Conservation (phyloP, 2,888 invertebrate genomes). For the Cephus runcator region DNA sequence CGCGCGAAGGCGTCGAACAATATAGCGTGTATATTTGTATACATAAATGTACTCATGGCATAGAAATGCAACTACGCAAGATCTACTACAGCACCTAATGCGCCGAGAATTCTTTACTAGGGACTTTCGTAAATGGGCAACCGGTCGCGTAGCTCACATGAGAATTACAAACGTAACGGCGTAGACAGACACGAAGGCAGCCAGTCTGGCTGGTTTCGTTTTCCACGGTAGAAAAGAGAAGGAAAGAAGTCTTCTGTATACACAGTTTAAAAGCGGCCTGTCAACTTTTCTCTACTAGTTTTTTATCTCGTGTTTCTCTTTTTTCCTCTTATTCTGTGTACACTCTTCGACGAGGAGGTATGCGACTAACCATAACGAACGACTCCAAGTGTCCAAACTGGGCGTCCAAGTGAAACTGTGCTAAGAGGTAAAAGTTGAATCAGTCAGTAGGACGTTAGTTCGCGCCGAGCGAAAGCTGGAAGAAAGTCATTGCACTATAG, state of each 20-base stretch:
- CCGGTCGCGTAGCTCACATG: neutral
- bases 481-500: constrained; percentile 50
- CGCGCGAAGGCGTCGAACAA: neutral
- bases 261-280: neutral
- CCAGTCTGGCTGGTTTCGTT: neutral
- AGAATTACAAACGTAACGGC: neutral
- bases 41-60: neutral
- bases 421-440: constrained; percentile 63
- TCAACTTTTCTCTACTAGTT: neutral
- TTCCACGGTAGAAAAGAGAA: neutral
- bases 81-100: neutral
- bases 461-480: constrained; percentile 50
- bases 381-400: constrained; percentile 18
- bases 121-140: neutral
- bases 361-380: neutral
- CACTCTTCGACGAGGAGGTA: neutral
- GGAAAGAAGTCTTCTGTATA: neutral
- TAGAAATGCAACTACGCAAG: neutral
- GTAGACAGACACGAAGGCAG: neutral
- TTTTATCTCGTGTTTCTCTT: constrained; percentile 10
- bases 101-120: neutral
- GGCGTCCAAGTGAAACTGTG: constrained; percentile 55
- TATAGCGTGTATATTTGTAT: neutral
- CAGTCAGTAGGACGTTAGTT: constrained; percentile 56
- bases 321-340: constrained; percentile 8